Conservation (phyloP, 2,888 invertebrate species). For the Diplolepis rosae region DNA sequence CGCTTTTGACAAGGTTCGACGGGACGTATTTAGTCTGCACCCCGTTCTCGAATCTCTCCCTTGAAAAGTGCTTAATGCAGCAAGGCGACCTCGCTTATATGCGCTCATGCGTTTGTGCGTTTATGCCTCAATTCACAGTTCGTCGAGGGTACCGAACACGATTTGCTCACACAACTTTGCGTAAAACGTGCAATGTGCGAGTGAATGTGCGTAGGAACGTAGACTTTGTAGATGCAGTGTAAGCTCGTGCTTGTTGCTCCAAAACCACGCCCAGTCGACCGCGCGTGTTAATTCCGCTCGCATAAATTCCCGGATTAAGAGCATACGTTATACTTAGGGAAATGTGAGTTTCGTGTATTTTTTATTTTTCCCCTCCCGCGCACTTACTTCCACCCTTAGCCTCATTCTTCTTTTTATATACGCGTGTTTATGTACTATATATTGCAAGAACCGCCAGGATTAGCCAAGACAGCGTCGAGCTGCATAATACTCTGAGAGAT, state of each 20-base stretch:
- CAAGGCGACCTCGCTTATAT: conserved; percentile 17
- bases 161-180: conserved; percentile 25
- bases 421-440: conserved; percentile 22
- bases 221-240: background rate
- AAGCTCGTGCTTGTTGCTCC: conserved; percentile 24
- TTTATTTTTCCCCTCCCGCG: conserved; percentile 37
- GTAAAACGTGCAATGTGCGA: background rate
- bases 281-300: conserved; percentile 67
- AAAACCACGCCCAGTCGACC: conserved; percentile 46
- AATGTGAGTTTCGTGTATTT: conserved; percentile 62
- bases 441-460: background rate
- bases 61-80: conserved; percentile 18
- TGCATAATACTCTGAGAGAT: conserved; percentile 4
- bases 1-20: background rate
- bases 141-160: conserved; percentile 16
- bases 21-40: background rate
- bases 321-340: conserved; percentile 71
- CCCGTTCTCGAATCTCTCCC: background rate
- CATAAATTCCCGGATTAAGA: conserved; percentile 69
- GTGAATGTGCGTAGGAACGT: background rate
- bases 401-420: conserved; percentile 37
- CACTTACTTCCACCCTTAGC: conserved; percentile 4
- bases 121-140: conserved; percentile 22
- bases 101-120: conserved; percentile 17
- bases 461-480: conserved; percentile 8